A percentile compares a stretch with the other conserved stretches of the same genome.
Evolutionary conservation across 92 coral and sea anemone species (phyloP).

Genomic region (Micromussa lordhowensis): DNA sequence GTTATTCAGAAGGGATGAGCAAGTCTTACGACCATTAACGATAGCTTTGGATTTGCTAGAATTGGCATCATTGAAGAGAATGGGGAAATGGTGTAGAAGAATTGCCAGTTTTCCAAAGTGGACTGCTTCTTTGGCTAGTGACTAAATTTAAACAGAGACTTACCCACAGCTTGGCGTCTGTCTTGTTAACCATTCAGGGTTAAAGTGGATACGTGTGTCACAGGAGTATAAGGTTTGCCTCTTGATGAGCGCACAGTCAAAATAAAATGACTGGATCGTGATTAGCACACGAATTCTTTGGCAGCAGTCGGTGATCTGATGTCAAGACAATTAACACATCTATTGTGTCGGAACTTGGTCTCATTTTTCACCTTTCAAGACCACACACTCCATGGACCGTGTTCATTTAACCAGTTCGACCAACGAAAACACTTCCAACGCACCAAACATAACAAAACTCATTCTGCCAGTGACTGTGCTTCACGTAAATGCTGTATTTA

Average conservation of each 20-base stretch:
- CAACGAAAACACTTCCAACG: neutral
- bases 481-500: conserved; percentile 9
- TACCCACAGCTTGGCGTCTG: neutral
- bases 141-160: neutral
- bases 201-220: conserved; percentile 11
- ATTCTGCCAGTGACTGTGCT: neutral
- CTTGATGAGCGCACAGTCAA: conserved; percentile 14
- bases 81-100: neutral
- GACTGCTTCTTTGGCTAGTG: neutral
- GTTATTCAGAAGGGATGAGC: neutral
- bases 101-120: neutral
- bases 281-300: conserved; percentile 30
- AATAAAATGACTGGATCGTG: conserved; percentile 32
- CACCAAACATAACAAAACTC: conserved; percentile 32
- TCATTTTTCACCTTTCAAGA: conserved; percentile 49
- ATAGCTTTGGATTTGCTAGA: neutral
- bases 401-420: conserved; percentile 19
- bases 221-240: neutral
- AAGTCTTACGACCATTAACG: neutral
- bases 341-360: conserved; percentile 40
- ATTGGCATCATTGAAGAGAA: neutral
- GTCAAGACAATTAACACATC: conserved; percentile 48
- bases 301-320: conserved; percentile 44
- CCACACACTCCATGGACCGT: conserved; percentile 41
- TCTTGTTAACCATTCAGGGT: neutral